These are phyloP conservation scores for Nephrotoma flavescens DNA, from an alignment of 2,888 invertebrate species.

Conservation along the genomic window DNA sequence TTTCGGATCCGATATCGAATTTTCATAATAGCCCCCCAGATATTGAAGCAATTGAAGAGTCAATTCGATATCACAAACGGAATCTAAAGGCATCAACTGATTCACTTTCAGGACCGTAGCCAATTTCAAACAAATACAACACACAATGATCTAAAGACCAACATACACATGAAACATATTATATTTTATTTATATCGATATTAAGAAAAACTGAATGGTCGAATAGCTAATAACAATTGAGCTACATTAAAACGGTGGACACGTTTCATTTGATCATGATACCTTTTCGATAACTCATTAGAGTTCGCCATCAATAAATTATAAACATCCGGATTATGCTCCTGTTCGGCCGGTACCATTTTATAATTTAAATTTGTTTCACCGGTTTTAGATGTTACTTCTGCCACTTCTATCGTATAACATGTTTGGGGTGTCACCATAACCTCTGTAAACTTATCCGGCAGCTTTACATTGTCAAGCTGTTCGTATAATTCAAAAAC, in stretches of 20 bases:
- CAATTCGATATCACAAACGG: too few relatives aligned
- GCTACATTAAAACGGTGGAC: not conserved
- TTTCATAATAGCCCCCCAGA: too few relatives aligned
- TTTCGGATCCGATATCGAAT: too few relatives aligned
- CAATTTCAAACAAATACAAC: too few relatives aligned
- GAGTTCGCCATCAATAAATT: not conserved
- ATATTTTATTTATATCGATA: not conserved
- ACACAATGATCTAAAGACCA: not conserved
- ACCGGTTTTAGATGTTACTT: not conserved
- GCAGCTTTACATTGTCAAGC: not conserved
- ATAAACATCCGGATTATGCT: not conserved
- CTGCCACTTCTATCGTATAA: not conserved
- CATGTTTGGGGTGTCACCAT: not conserved
- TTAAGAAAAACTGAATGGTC: not conserved
- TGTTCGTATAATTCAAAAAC: not conserved
- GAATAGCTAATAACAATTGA: not conserved
- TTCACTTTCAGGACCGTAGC: too few relatives aligned
- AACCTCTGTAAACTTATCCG: not conserved
- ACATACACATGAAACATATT: not conserved
- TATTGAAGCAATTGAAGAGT: too few relatives aligned
- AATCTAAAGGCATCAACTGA: too few relatives aligned
- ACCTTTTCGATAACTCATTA: not conserved
- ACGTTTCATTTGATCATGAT: not conserved
- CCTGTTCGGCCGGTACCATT: not conserved
- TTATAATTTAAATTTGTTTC: not conserved